These are phyloP conservation scores for Hydractinia echinata DNA, from an alignment of 30 jellyfish, hydroid and myxozoan species.

Conservation along the genomic window DNA sequence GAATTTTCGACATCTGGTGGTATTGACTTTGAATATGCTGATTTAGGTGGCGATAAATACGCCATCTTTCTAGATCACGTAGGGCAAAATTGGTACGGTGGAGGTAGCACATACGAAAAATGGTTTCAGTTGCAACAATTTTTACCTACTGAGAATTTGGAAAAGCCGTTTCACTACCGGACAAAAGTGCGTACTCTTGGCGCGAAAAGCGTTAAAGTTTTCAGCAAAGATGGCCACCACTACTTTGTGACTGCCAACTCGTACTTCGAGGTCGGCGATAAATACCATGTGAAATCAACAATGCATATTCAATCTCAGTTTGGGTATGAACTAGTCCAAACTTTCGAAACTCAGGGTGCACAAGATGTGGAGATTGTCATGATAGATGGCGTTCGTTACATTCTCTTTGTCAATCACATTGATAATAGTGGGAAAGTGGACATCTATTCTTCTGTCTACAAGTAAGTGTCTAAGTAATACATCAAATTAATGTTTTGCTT, in stretches of 20 bases:
- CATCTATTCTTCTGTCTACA: constrained; percentile 63
- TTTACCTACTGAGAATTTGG: constrained; percentile 22
- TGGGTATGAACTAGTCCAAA: constrained; percentile 56
- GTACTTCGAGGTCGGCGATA: constrained; percentile 21
- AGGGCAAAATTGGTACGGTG: constrained; percentile 45
- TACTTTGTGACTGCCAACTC: constrained; percentile 80
- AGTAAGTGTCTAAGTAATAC: constrained; percentile 27
- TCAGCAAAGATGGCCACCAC: constrained; percentile 29
- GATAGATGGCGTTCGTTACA: constrained; percentile 46
- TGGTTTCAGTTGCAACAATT: constrained; percentile 39
- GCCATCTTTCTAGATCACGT: constrained; percentile 54
- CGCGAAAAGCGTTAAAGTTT: constrained; percentile 62
- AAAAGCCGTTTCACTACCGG: constrained; percentile 33
- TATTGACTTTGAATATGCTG: constrained; percentile 59
- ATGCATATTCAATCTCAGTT: constrained; percentile 35
- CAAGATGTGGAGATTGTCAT: constrained; percentile 76
- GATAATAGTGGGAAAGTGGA: constrained; percentile 59
- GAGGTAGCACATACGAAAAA: constrained; percentile 28
- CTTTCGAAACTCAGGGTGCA: constrained; percentile 76
- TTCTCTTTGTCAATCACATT: constrained; percentile 61
- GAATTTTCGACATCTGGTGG: constrained; percentile 60
- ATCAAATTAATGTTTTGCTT: too few relatives aligned
- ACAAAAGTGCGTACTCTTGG: constrained; percentile 55
- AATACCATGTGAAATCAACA: constrained; percentile 43
- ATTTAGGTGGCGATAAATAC: constrained; percentile 47